phyloP scores from a whole-genome alignment of 2,888 invertebrate genomes.

The Diarsia dahlii region DNA sequence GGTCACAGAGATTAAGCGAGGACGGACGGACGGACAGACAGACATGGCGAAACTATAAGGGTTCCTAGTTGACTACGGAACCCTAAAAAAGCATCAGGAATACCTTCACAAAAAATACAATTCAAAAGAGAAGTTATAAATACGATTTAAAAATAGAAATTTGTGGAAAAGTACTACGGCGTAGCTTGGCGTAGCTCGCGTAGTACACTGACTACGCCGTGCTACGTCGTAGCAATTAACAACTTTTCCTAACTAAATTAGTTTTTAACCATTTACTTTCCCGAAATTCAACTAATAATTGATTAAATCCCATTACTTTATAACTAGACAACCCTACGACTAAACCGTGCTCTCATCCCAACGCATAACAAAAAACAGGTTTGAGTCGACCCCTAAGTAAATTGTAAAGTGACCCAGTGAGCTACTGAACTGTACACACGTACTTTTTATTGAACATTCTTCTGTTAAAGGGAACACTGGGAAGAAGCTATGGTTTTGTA shows the following conservation, averaged over 20 bases:
- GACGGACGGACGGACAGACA: no score
- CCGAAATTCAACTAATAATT: not conserved
- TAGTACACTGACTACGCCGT: slow-evolving; percentile 33
- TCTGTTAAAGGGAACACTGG: not conserved
- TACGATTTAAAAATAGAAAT: no score
- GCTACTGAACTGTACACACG: slow-evolving; percentile 55
- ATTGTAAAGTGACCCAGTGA: slow-evolving; percentile 66
- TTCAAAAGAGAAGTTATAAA: no score
- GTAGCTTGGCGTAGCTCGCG: slow-evolving; percentile 9
- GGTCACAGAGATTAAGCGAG: no score
- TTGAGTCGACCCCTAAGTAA: slow-evolving; percentile 65
- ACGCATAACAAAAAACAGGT: slow-evolving; percentile 65
- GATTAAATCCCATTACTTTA: not conserved
- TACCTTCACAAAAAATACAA: no score
- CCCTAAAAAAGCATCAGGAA: no score
- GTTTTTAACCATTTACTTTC: not conserved
- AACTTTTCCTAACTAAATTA: not conserved
- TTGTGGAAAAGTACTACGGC: not conserved
- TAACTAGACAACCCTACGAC: slow-evolving; percentile 54
- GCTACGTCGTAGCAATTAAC: slow-evolving; percentile 23
- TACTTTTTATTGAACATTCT: slow-evolving; percentile 36
- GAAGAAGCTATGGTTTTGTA: slow-evolving; percentile 3
- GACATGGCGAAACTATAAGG: no score
- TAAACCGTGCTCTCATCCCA: slow-evolving; percentile 59
- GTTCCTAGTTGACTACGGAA: no score